Evolutionary conservation across 2,888 invertebrate species (phyloP).

Genomic region (Megaustenia siamemsis): DNA sequence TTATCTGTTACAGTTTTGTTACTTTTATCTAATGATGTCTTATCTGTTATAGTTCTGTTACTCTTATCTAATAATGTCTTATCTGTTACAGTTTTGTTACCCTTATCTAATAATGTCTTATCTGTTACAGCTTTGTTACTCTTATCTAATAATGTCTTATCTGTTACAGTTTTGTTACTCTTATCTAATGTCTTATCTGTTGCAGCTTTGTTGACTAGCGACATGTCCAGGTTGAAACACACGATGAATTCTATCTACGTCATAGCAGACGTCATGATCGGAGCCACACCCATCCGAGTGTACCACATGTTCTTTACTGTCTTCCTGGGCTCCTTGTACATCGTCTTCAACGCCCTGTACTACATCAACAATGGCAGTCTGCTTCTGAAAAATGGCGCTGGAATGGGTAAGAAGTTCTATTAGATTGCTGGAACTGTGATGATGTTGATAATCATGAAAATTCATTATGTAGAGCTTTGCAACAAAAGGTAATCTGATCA

Average conservation of each 20-base stretch:
- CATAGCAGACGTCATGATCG: constrained; percentile 70
- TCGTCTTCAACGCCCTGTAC: constrained; percentile 75
- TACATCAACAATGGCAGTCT: constrained; percentile 73
- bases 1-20: no score
- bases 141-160: background rate
- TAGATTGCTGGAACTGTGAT: no score
- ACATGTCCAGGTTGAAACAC: constrained; percentile 74
- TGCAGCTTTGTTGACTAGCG: constrained; percentile 68
- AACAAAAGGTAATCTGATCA: no score
- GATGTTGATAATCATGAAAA: no score
- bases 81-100: no score
- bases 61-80: no score
- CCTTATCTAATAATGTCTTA: no score
- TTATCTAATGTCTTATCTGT: constrained; percentile 29
- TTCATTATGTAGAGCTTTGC: no score
- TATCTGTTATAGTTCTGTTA: no score
- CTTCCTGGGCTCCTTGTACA: constrained; percentile 72
- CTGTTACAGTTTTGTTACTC: constrained; percentile 64
- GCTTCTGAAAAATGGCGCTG: background rate
- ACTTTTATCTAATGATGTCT: no score
- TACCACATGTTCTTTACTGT: constrained; percentile 75
- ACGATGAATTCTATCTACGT: constrained; percentile 73
- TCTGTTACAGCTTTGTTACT: no score
- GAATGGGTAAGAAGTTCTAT: background rate
- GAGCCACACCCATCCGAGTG: constrained; percentile 73